phyloP scores from a whole-genome alignment of 2,888 invertebrate genomes.

The Harpagoxenus sublaevis region DNA sequence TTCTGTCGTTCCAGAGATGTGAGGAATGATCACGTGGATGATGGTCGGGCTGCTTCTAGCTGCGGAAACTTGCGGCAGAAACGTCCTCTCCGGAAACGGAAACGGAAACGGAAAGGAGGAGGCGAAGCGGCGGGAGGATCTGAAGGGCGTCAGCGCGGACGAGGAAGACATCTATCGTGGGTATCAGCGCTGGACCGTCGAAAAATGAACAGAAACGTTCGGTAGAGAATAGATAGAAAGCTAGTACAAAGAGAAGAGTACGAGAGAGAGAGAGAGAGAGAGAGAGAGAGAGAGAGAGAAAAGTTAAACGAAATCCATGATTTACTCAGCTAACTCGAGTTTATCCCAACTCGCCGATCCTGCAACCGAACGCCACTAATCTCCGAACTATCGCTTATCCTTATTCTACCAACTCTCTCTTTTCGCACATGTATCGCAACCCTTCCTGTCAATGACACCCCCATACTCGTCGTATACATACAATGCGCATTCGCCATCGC shows the following conservation, averaged over 20 bases:
- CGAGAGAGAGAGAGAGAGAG: neutral
- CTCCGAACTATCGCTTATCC: conserved; percentile 61
- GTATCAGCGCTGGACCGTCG: conserved; percentile 69
- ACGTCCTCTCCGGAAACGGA: conserved; percentile 84
- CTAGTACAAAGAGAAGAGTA: neutral
- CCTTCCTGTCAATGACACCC: conserved; percentile 34
- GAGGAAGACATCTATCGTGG: conserved; percentile 85
- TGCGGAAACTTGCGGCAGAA: conserved; percentile 86
- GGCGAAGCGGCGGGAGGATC: conserved; percentile 80
- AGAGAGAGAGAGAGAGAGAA: neutral
- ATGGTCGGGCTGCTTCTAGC: conserved; percentile 86
- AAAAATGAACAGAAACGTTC: conserved; percentile 27
- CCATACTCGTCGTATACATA: conserved; percentile 26
- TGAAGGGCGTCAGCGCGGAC: conserved; percentile 81
- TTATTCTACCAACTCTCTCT: conserved; percentile 46
- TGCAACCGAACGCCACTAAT: conserved; percentile 75
- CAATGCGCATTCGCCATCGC: neutral
- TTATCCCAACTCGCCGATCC: conserved; percentile 70
- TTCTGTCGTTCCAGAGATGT: conserved; percentile 84
- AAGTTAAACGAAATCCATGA: conserved; percentile 69
- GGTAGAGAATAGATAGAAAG: conserved; percentile 9
- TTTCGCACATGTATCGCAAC: conserved; percentile 44
- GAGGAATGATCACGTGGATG: conserved; percentile 86
- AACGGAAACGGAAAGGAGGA: conserved; percentile 83
- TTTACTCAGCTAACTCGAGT: conserved; percentile 72